phyloP scores from a whole-genome alignment of 2,113 vertebrate species.

The Xiphias gladius region DNA sequence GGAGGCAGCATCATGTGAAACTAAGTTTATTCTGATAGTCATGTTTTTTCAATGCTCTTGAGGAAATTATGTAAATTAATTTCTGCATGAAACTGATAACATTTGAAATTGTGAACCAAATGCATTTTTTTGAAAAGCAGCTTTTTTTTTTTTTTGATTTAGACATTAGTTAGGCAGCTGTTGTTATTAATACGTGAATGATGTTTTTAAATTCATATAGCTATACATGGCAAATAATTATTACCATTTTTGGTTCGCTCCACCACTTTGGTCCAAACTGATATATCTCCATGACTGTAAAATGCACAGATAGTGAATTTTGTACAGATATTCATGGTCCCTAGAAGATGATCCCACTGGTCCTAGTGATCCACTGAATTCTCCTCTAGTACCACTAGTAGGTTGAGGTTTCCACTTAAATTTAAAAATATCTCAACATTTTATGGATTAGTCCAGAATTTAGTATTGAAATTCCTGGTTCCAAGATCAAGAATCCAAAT shows the following conservation, averaged over 20 bases:
- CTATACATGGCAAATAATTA: background rate
- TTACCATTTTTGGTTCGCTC: background rate
- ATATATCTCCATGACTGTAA: background rate
- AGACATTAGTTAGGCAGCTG: background rate
- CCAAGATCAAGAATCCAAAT: background rate
- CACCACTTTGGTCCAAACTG: background rate
- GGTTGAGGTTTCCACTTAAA: too few relatives aligned
- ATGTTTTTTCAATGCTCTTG: background rate
- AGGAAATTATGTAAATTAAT: constrained; percentile 21
- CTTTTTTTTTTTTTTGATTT: background rate
- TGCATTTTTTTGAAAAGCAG: background rate
- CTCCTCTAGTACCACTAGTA: too few relatives aligned
- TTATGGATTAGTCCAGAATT: background rate
- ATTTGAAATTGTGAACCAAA: background rate
- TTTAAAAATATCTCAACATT: too few relatives aligned
- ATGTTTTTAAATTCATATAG: background rate
- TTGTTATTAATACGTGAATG: background rate
- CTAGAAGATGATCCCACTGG: too few relatives aligned
- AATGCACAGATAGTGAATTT: too few relatives aligned
- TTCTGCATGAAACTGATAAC: constrained; percentile 17
- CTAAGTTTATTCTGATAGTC: background rate
- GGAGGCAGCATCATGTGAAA: background rate
- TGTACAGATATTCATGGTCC: too few relatives aligned
- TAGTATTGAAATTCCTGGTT: background rate
- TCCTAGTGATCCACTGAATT: too few relatives aligned